Conservation (phyloP, 2,797 vertebrate genomes). For the Trematomus bernacchii region DNA sequence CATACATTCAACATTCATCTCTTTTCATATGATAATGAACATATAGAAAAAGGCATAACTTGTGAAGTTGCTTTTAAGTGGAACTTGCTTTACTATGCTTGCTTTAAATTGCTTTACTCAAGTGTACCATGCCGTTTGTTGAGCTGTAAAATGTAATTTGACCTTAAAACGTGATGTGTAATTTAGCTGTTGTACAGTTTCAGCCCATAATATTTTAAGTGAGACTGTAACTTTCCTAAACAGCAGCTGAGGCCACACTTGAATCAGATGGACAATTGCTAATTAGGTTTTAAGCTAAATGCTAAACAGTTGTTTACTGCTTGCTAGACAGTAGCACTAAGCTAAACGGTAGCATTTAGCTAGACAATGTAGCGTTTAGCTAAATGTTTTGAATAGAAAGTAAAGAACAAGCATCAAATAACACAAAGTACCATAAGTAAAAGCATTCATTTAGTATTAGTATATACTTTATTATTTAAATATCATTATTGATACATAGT, state of each 20-base stretch:
- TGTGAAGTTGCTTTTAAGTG: not conserved
- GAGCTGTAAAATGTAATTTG: not conserved
- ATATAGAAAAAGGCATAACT: not conserved
- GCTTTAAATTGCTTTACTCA: not conserved
- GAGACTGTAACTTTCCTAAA: not conserved
- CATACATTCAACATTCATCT: not conserved
- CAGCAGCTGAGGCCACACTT: not conserved
- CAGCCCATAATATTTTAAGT: not conserved
- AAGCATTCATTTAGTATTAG: no score
- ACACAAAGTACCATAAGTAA: no score
- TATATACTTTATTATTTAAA: no score
- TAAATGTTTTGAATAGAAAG: no score
- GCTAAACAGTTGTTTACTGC: not conserved
- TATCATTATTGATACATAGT: no score
- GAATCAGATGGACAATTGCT: not conserved
- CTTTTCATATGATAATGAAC: constrained; percentile 1
- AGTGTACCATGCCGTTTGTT: not conserved
- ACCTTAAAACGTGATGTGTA: not conserved
- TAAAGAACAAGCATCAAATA: no score
- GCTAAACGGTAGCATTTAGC: not conserved
- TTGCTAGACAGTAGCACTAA: not conserved
- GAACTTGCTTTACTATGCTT: constrained; percentile 14
- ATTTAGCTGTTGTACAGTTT: not conserved
- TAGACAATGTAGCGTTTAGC: no score
- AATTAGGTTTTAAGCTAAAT: not conserved